These are phyloP conservation scores for Leptodirus hochenwartii DNA, from an alignment of 2,888 invertebrate species.

Conservation along the genomic window DNA sequence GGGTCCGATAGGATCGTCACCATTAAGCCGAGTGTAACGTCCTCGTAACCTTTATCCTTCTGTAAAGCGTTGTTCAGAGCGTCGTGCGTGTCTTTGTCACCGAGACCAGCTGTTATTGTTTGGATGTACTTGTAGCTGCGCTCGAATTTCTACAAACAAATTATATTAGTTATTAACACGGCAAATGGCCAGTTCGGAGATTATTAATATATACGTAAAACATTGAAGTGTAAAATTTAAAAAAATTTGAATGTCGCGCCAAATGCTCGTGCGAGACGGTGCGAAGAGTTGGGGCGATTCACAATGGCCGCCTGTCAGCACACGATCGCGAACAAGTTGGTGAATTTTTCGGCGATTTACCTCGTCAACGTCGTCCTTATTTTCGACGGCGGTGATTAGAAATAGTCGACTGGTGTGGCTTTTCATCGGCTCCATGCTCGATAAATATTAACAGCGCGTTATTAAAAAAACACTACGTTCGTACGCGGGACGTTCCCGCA, in stretches of 20 bases:
- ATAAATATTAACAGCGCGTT: slow-evolving; percentile 28
- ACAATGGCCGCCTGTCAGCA: slow-evolving; percentile 34
- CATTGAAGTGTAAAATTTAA: slow-evolving; percentile 7
- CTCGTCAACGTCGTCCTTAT: slow-evolving; percentile 82
- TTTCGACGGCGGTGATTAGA: slow-evolving; percentile 65
- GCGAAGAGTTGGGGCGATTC: slow-evolving; percentile 27
- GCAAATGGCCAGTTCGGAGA: no score
- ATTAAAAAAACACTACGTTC: slow-evolving; percentile 30
- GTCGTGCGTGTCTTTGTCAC: slow-evolving; percentile 89
- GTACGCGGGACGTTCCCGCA: slow-evolving; percentile 40
- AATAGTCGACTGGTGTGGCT: slow-evolving; percentile 54
- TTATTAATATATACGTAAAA: slow-evolving; percentile 15
- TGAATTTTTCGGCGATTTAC: slow-evolving; percentile 40
- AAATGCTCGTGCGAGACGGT: no score
- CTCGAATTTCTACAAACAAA: slow-evolving; percentile 66
- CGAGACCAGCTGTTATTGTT: slow-evolving; percentile 61
- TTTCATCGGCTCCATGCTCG: slow-evolving; percentile 40
- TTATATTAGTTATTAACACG: slow-evolving; percentile 6
- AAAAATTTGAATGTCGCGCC: slow-evolving; percentile 21
- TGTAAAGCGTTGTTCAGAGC: slow-evolving; percentile 76
- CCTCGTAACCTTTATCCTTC: slow-evolving; percentile 80
- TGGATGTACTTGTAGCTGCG: slow-evolving; percentile 63
- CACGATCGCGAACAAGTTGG: slow-evolving; percentile 5
- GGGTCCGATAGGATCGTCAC: slow-evolving; percentile 79
- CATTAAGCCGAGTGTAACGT: slow-evolving; percentile 78